Evolutionary conservation across 2,888 invertebrate species (phyloP).

Genomic region (Allophyes oxyacanthae): DNA sequence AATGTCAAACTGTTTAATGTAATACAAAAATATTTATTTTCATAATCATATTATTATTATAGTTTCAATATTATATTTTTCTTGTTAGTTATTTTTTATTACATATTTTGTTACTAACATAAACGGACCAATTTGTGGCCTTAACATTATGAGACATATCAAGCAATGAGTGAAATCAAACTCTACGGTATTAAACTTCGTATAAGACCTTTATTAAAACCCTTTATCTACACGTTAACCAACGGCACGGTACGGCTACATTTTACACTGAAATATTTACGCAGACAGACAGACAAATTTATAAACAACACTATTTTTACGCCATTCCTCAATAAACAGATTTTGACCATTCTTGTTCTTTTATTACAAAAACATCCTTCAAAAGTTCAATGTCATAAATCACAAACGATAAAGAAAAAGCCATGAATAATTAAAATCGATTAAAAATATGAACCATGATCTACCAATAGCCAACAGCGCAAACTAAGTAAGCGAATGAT

Average conservation of each 20-base stretch:
- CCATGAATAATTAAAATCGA: conserved; percentile 5
- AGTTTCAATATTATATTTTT: conserved; percentile 50
- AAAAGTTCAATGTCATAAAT: background rate
- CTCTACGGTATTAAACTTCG: conserved; percentile 61
- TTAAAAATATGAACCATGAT: background rate
- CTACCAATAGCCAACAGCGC: background rate
- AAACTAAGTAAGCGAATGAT: background rate
- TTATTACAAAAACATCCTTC: conserved; percentile 48
- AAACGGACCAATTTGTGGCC: conserved; percentile 64
- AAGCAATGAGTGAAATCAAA: conserved; percentile 57
- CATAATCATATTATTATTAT: conserved; percentile 49
- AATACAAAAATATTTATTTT: conserved; percentile 37
- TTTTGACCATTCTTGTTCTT: conserved; percentile 66
- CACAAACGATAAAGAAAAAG: conserved; percentile 1
- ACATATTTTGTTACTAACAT: conserved; percentile 52
- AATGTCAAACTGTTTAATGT: conserved; percentile 25
- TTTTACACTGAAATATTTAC: conserved; percentile 64
- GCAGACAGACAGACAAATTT: conserved; percentile 54
- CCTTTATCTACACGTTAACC: conserved; percentile 65
- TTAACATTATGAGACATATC: conserved; percentile 63
- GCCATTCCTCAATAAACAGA: conserved; percentile 81
- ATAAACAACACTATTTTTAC: conserved; percentile 69
- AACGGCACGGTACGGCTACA: conserved; percentile 62
- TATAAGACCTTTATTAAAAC: conserved; percentile 69
- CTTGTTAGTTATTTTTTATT: conserved; percentile 52